Conservation (phyloP, 2,888 invertebrate species). For the Drosophila acutilabella region DNA sequence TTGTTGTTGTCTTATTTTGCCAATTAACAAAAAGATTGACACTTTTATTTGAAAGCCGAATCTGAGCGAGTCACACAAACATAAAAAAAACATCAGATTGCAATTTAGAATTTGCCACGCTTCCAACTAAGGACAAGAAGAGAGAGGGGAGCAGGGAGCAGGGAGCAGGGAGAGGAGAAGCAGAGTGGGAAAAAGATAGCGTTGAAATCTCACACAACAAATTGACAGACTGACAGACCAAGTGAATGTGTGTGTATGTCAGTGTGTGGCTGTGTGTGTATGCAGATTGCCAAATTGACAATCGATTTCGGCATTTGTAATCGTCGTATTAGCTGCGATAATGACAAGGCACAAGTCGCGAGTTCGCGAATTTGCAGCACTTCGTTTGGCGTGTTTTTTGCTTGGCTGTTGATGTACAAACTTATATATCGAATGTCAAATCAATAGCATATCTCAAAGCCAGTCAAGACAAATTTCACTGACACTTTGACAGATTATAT, state of each 20-base stretch:
- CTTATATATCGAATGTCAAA: constrained; percentile 38
- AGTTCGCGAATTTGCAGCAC: background rate
- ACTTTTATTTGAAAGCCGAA: constrained; percentile 69
- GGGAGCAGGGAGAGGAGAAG: background rate
- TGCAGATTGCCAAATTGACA: constrained; percentile 38
- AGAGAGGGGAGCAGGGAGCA: too few species aligned
- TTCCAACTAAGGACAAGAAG: constrained; percentile 7
- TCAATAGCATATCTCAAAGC: constrained; percentile 50
- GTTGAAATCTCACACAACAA: constrained; percentile 46
- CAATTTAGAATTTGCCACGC: constrained; percentile 69
- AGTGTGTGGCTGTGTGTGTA: constrained; percentile 10
- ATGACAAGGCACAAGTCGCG: constrained; percentile 52
- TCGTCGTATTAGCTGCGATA: constrained; percentile 60
- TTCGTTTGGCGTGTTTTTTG: constrained; percentile 14
- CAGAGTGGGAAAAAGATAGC: background rate
- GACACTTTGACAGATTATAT: constrained; percentile 74
- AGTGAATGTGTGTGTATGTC: constrained; percentile 3
- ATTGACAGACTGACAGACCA: constrained; percentile 48
- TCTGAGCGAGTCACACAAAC: constrained; percentile 31
- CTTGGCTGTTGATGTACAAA: background rate
- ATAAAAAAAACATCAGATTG: constrained; percentile 53
- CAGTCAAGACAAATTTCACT: constrained; percentile 59
- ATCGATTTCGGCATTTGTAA: constrained; percentile 62
- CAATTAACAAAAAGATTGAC: constrained; percentile 79
- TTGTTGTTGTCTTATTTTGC: constrained; percentile 52